Conservation (phyloP, 2,888 invertebrate genomes). For the Omphaloscelis lunosa region DNA sequence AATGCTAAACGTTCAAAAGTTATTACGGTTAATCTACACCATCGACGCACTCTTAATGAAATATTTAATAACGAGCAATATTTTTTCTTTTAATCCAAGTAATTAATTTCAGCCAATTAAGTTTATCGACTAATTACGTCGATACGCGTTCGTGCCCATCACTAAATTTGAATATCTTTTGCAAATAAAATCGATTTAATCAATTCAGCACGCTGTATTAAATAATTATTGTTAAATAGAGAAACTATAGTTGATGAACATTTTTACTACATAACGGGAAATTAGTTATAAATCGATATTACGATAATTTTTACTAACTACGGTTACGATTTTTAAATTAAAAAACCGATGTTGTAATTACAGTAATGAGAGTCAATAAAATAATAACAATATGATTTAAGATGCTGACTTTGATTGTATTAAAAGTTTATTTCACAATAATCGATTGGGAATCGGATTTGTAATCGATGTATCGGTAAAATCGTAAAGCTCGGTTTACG, state of each 20-base stretch:
- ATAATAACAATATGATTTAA: slow-evolving; percentile 41
- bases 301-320: slow-evolving; percentile 59
- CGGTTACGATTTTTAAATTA: slow-evolving; percentile 64
- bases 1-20: slow-evolving; percentile 54
- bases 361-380: slow-evolving; percentile 48
- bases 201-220: slow-evolving; percentile 79
- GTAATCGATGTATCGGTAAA: slow-evolving; percentile 65
- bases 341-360: slow-evolving; percentile 57
- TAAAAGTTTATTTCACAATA: slow-evolving; percentile 59
- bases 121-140: slow-evolving; percentile 66
- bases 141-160: slow-evolving; percentile 69
- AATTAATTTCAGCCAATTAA: slow-evolving; percentile 64
- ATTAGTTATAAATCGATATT: slow-evolving; percentile 57
- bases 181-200: slow-evolving; percentile 81
- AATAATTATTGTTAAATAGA: slow-evolving; percentile 76
- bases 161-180: slow-evolving; percentile 72
- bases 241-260: slow-evolving; percentile 71
- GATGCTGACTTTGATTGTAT: slow-evolving; percentile 54
- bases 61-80: slow-evolving; percentile 52
- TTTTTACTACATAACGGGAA: slow-evolving; percentile 66
- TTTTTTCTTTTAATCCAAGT: slow-evolving; percentile 47
- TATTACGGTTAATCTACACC: slow-evolving; percentile 58
- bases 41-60: slow-evolving; percentile 55
- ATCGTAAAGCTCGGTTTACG: slow-evolving; percentile 70
- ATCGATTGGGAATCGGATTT: slow-evolving; percentile 60